A percentile compares a stretch with the other conserved stretches of the same genome.
phyloP scores from a whole-genome alignment of 2,888 invertebrate species.

The Rambutsinella grinnellia region DNA sequence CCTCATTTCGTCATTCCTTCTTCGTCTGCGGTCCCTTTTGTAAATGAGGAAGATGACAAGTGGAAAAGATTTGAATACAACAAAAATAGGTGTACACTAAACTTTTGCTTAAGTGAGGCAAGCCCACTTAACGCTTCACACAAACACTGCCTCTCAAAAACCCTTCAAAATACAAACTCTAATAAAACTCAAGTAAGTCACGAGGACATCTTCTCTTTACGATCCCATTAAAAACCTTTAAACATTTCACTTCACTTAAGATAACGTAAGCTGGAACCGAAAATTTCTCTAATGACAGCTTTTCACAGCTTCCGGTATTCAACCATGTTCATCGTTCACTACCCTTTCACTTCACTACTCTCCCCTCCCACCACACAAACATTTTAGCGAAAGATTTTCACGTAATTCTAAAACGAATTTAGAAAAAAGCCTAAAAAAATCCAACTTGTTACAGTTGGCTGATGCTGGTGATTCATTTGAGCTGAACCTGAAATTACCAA shows the following conservation, averaged over 20 bases:
- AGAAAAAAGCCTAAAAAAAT: too few relatives aligned
- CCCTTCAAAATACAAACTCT: conserved; percentile 14
- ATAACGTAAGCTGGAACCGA: neutral
- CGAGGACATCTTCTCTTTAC: conserved; percentile 15
- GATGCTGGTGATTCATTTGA: too few relatives aligned
- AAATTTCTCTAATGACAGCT: neutral
- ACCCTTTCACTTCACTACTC: neutral
- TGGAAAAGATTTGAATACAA: neutral
- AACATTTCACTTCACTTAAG: neutral
- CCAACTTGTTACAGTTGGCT: too few relatives aligned
- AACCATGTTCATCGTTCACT: conserved; percentile 25
- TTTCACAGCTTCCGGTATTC: neutral
- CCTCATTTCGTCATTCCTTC: too few relatives aligned
- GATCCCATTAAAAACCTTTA: neutral
- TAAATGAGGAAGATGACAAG: neutral
- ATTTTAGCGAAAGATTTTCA: conserved; percentile 5
- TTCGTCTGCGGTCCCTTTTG: too few relatives aligned
- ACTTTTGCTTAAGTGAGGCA: conserved; percentile 17
- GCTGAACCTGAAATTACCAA: too few relatives aligned
- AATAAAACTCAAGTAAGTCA: conserved; percentile 29
- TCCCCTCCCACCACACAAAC: conserved; percentile 8
- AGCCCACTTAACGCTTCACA: conserved; percentile 37
- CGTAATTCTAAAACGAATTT: conserved; percentile 14
- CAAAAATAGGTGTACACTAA: neutral
- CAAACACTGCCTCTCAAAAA: too few relatives aligned